These are phyloP conservation scores for Amphipoea oculea DNA, from an alignment of 2,888 invertebrate species.

Conservation along the genomic window DNA sequence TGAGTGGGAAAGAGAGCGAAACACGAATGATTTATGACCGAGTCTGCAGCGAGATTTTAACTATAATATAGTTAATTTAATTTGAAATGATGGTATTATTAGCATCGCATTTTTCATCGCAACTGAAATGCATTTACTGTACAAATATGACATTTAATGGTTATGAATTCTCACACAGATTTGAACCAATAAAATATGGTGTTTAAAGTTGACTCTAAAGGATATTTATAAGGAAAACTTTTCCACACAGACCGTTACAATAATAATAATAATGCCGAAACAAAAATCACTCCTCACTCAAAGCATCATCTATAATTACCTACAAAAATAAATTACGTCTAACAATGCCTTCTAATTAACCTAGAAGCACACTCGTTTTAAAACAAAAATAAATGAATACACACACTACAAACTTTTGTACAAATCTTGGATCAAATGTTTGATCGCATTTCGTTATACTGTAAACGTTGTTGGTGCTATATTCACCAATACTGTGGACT, in stretches of 20 bases:
- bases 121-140: background rate
- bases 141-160: constrained; percentile 23
- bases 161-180: background rate
- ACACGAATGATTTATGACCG: too few relatives aligned
- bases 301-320: constrained; percentile 69
- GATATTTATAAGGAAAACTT: background rate
- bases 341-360: constrained; percentile 72
- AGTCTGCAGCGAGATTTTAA: too few relatives aligned
- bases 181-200: background rate
- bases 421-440: constrained; percentile 59
- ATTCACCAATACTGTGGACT: constrained; percentile 42
- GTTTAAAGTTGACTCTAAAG: background rate
- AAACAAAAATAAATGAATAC: constrained; percentile 55
- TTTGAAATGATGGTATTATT: background rate
- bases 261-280: constrained; percentile 50
- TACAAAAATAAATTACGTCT: constrained; percentile 67
- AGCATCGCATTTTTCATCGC: background rate
- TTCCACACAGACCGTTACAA: constrained; percentile 10
- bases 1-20: too few relatives aligned
- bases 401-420: constrained; percentile 71
- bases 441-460: constrained; percentile 46
- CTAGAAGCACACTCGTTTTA: constrained; percentile 56
- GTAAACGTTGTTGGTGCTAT: constrained; percentile 48
- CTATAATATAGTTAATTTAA: background rate
- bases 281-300: constrained; percentile 62